Conservation (phyloP, 2,113 vertebrate species). For the Columba janthina region DNA sequence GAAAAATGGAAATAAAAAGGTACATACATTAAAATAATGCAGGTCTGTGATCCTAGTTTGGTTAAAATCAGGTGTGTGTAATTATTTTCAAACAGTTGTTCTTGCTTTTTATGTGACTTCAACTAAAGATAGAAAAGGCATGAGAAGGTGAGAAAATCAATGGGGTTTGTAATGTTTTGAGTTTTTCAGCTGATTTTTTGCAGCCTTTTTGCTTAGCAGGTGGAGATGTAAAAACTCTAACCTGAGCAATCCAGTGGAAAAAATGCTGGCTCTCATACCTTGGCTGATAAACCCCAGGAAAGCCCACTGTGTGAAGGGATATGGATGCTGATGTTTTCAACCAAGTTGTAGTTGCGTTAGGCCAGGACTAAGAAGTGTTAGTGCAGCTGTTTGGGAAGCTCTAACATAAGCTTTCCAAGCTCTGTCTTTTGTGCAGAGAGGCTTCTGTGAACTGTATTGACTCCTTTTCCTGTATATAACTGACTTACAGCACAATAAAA, state of each 20-base stretch:
- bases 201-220: background rate
- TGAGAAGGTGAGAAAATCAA: background rate
- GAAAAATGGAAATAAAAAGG: background rate
- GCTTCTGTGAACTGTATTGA: background rate
- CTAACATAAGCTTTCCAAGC: background rate
- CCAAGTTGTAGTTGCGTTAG: background rate
- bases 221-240: background rate
- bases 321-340: background rate
- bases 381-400: background rate
- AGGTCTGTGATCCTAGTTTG: background rate
- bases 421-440: background rate
- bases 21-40: background rate
- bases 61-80: background rate
- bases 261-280: background rate
- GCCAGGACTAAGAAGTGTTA: background rate
- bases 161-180: background rate
- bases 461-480: background rate
- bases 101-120: background rate
- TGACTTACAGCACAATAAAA: slow-evolving; percentile 17
- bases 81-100: background rate
- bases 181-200: background rate
- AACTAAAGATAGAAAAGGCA: background rate
- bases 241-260: background rate
- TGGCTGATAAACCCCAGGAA: background rate
- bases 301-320: background rate